These are phyloP conservation scores for Chroicocephalus ridibundus DNA, from an alignment of 2,113 vertebrate species.

Conservation along the genomic window DNA sequence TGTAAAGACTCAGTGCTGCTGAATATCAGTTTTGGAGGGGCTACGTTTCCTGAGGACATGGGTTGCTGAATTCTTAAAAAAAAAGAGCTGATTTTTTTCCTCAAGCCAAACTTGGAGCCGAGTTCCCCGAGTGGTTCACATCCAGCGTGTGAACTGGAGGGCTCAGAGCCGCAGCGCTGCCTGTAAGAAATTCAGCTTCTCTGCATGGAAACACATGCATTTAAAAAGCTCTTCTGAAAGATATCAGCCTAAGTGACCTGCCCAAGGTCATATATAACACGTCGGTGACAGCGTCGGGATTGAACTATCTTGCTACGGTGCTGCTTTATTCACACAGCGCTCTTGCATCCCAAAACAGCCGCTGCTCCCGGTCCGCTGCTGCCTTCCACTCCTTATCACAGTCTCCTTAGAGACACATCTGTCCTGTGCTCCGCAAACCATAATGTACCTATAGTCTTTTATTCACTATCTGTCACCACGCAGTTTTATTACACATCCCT, in stretches of 20 bases:
- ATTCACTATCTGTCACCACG: slow-evolving; percentile 31
- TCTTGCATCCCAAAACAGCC: slow-evolving; percentile 32
- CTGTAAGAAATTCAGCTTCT: neutral
- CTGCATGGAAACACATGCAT: neutral
- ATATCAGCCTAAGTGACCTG: slow-evolving; percentile 20
- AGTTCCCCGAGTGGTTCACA: neutral
- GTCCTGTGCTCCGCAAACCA: slow-evolving; percentile 49
- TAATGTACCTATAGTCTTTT: slow-evolving; percentile 56
- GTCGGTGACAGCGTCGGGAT: neutral
- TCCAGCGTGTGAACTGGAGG: neutral
- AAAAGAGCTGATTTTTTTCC: neutral
- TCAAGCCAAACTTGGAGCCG: neutral
- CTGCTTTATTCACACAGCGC: slow-evolving; percentile 21
- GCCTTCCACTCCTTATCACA: slow-evolving; percentile 22
- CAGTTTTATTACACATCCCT: slow-evolving; percentile 53
- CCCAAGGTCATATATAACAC: slow-evolving; percentile 33
- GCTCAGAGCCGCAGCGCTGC: neutral
- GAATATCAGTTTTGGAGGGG: neutral
- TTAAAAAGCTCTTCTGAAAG: slow-evolving; percentile 18
- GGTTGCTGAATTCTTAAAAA: neutral
- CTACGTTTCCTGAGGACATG: neutral
- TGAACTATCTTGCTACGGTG: neutral
- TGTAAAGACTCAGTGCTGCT: neutral
- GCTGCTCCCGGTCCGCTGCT: neutral
- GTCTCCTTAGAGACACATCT: slow-evolving; percentile 53